phyloP scores from a whole-genome alignment of 2,797 vertebrate species.

The Gephyroberyx darwinii region DNA sequence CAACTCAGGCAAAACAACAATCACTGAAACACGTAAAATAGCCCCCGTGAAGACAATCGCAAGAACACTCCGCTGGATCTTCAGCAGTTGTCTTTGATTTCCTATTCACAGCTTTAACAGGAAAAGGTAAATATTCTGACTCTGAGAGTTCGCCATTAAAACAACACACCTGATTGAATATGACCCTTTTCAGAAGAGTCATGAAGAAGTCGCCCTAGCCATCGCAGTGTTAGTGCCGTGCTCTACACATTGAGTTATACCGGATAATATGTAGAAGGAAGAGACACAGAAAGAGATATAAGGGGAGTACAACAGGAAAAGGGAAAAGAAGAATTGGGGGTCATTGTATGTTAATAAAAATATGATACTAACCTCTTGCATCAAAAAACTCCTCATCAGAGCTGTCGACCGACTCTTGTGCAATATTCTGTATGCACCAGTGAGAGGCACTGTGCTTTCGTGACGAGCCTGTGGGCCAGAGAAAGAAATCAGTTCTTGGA shows the following conservation, averaged over 20 bases:
- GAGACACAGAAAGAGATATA: conserved; percentile 8
- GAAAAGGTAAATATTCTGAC: not conserved
- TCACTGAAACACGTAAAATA: conserved; percentile 1
- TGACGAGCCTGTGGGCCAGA: conserved; percentile 77
- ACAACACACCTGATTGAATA: not conserved
- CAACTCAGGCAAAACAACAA: conserved; percentile 17
- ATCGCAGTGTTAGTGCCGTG: not conserved
- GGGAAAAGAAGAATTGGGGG: conserved; percentile 4
- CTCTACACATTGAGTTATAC: not conserved
- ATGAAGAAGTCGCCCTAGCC: not conserved
- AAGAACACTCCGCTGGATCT: not conserved
- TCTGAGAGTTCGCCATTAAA: no score
- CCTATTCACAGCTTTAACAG: conserved; percentile 13
- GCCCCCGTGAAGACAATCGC: not conserved
- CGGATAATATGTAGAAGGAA: not conserved
- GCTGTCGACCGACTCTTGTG: conserved; percentile 93
- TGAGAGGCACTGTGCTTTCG: conserved; percentile 84
- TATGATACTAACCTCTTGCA: conserved; percentile 89
- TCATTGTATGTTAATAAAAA: conserved; percentile 19
- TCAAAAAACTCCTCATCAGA: conserved; percentile 99
- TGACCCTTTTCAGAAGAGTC: no score
- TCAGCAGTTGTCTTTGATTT: conserved; percentile 3
- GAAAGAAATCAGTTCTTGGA: conserved; percentile 25
- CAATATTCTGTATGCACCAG: conserved; percentile 89
- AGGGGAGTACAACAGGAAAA: not conserved